These are phyloP conservation scores for Tachysurus vachellii DNA, from an alignment of 2,113 vertebrate genomes.

Conservation along the genomic window DNA sequence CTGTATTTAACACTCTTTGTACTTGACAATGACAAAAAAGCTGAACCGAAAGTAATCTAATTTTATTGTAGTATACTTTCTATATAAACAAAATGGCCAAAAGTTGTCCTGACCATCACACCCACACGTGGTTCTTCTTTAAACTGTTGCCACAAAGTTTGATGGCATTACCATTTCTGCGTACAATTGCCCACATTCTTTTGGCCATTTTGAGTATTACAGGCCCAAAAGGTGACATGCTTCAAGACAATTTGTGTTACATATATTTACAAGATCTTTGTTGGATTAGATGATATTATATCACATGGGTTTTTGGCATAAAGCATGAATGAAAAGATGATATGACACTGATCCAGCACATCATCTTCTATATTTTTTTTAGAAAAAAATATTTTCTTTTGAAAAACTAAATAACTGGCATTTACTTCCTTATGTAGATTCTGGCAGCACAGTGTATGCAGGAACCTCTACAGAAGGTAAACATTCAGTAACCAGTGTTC, in stretches of 20 bases:
- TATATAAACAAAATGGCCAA: not conserved
- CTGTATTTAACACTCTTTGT: no score
- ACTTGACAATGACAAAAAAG: no score
- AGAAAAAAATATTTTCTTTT: not conserved
- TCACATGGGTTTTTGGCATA: not conserved
- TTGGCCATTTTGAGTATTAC: not conserved
- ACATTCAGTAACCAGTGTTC: not conserved
- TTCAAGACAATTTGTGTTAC: not conserved
- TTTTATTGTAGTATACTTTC: not conserved
- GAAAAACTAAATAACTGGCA: not conserved
- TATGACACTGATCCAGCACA: not conserved
- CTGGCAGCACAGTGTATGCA: constrained; percentile 8
- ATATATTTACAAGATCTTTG: not conserved
- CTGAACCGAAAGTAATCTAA: not conserved
- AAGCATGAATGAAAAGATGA: not conserved
- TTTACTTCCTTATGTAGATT: not conserved
- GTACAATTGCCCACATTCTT: not conserved
- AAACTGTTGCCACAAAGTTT: not conserved
- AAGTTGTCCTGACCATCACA: not conserved
- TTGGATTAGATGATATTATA: not conserved
- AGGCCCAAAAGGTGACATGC: not conserved
- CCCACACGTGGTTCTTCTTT: not conserved
- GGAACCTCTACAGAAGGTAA: constrained; percentile 29
- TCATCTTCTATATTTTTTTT: not conserved
- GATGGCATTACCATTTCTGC: not conserved